Percentiles rank a stretch among this genome's conserved stretches.
phyloP scores from a whole-genome alignment of 2,797 vertebrate genomes.

The Thripadectes ignobilis region DNA sequence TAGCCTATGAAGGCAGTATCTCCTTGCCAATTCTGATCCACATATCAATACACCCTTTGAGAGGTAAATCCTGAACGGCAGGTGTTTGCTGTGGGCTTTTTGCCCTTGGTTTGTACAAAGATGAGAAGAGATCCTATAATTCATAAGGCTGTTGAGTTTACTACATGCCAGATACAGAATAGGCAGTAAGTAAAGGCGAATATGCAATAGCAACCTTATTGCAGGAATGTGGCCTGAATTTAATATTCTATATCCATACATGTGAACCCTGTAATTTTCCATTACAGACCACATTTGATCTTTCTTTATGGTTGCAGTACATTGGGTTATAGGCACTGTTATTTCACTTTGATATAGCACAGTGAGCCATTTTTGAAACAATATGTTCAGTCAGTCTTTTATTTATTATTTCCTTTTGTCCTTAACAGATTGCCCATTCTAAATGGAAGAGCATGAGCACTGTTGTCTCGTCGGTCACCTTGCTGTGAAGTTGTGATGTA shows the following conservation, averaged over 20 bases:
- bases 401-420: conserved; percentile 64
- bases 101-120: not conserved
- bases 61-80: not conserved
- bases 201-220: not conserved
- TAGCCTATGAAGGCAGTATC: not conserved
- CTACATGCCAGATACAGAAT: not conserved
- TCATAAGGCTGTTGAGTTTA: not conserved
- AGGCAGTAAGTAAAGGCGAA: not conserved
- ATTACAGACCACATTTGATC: not conserved
- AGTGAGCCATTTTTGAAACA: not conserved
- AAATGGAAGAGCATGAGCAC: not conserved
- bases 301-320: not conserved
- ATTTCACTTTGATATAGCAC: not conserved
- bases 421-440: conserved; percentile 64
- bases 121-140: not conserved
- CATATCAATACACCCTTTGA: not conserved
- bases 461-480: conserved; percentile 52
- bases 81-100: not conserved
- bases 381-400: not conserved
- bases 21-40: not conserved
- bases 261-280: not conserved
- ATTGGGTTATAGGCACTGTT: not conserved
- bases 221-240: not conserved
- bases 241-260: not conserved
- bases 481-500: conserved; percentile 58